Conservation (phyloP, 2,888 invertebrate species). For the Drosophila melanosoma region DNA sequence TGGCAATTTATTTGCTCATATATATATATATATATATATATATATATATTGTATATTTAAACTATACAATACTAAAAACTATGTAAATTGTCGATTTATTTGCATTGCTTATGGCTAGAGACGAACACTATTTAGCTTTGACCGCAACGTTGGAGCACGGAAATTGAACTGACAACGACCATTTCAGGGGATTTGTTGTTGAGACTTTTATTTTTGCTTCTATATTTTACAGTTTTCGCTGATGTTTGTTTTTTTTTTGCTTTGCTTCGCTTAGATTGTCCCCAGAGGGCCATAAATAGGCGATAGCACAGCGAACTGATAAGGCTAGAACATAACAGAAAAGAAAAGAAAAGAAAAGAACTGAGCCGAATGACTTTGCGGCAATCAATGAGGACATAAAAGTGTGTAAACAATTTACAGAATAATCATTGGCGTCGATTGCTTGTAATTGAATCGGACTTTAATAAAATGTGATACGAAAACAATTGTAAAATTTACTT, state of each 20-base stretch:
- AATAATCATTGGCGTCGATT: slow-evolving; percentile 30
- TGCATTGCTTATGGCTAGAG: background rate
- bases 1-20: background rate
- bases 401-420: slow-evolving; percentile 52
- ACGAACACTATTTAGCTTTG: slow-evolving; percentile 22
- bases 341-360: background rate
- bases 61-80: background rate
- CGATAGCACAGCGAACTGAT: slow-evolving; percentile 30
- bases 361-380: slow-evolving; percentile 26
- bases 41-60: background rate
- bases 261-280: slow-evolving; percentile 25
- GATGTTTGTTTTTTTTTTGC: slow-evolving; percentile 36
- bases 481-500: background rate
- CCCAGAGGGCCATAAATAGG: slow-evolving; percentile 15
- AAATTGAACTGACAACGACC: slow-evolving; percentile 45
- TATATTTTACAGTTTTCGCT: slow-evolving; percentile 44
- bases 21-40: background rate
- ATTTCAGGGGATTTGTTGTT: slow-evolving; percentile 32
- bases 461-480: background rate
- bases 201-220: slow-evolving; percentile 39
- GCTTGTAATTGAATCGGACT: background rate
- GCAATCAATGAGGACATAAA: slow-evolving; percentile 54
- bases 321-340: slow-evolving; percentile 31
- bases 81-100: background rate
- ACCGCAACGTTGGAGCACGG: slow-evolving; percentile 39